Evolutionary conservation across 2,797 vertebrate species (phyloP), one percentile per base, ranked within the genome.

Genomic region (Lacerta agilis): DNA sequence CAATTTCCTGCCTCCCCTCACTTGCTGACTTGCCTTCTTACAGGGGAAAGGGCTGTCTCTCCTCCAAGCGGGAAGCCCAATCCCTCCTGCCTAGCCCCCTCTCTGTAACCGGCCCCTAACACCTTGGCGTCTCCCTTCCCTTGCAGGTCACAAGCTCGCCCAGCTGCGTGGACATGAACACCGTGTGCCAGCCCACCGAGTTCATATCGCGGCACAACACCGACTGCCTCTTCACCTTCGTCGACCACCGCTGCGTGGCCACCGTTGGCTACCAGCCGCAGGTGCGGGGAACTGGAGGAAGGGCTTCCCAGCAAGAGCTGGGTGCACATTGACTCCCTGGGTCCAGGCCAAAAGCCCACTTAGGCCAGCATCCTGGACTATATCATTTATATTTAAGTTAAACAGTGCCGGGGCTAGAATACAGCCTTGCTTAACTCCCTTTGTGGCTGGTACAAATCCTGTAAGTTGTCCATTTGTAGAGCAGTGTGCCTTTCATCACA

Each of bases 151-250:
- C 98, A 1, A 98, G 98, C 96, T 98, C 98, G 2, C 98, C 98
- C 23, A 98, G 96, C 82, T 98, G 98, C 80, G 96, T 97, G 1
- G 98, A 97, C 94, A 95, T 98, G 81, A 98, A 96, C 94, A 98
- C 95, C 0, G 92, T 98, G 73, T 98, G 97, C 43, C 97, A 98
- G 86, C 99, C 99, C 0, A 98, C 98, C 2, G 99, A 99, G 89
- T 99, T 99, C 96, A 99, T 99, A 94, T 99, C 99, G 66, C 96
- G 99, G 2, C 99, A 99, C 96, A 99, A 98, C 95, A 98, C 97
- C 10, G 98, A 98, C 2, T 98, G 99, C 1, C 92, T 97, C 29
- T 99, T 99, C 95, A 99, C 98, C 72, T 99, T 99, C 55, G 98
- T 99, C 38, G 99, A 99, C 94, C 98, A 99, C 90, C 98, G 99